Evolutionary conservation across 2,888 invertebrate species (phyloP), one percentile per base, ranked within the genome.

Genomic region (Lasioglossum oenotherae): DNA sequence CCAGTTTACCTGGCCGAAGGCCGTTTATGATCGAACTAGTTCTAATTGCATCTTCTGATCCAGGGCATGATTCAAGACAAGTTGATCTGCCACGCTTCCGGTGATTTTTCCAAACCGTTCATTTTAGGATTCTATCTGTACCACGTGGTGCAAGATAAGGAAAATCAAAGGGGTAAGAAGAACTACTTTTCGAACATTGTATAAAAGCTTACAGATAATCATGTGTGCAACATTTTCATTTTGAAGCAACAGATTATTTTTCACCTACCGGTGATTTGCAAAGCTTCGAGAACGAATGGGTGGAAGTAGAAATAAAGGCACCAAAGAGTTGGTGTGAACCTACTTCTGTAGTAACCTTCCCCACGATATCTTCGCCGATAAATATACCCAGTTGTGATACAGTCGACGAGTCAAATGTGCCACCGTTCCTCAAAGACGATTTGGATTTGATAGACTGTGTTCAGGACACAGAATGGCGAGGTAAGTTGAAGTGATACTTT

Each of bases 121-220:
- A 96, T 98, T 74, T 97, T 98, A 84, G 99, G 99, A 0, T 99
- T 99, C 95, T 99, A 98, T 94, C 96, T 99, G 92, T 99, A 99
- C 94, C 98, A 97, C 93, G 97, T 99, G 87, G 96, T 97, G 3
- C 97, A 96, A 87, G 97, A 97, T 89, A 97, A 97, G 93, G 96
- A 97, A 91, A 91, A 87, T 81, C 94, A 94, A 82, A 94, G 94
- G 90, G 92, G 94, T 94, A 89, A 86, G 49, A 12, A 8, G 3
- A 53, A 77, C 31, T 31, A 46, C 38, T n/a, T 4, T 35, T 27
- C 31, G 31, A 49, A 69, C 8, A 71, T 91, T 16, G 8, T 8
- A 49, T 19, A 44, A 53, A 38, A 69, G n/a, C 44, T 23, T 41
- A 2, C 12, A 19, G 35, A n/a, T 27, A 44, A 57, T 93, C 95